phyloP scores from a whole-genome alignment of 2,113 vertebrate species.

The Azemiops feae region DNA sequence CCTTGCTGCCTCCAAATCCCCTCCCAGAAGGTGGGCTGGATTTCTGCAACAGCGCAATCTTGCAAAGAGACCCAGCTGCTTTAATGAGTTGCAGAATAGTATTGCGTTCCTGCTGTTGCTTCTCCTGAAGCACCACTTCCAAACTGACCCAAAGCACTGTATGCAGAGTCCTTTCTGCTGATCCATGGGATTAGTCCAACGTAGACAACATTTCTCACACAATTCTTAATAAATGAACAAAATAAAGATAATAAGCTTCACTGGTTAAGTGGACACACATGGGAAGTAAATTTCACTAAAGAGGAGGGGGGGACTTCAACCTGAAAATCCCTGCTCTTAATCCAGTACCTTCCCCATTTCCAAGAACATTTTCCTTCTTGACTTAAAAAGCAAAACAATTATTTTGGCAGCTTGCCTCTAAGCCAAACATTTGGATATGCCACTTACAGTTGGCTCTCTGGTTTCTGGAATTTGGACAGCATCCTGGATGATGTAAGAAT shows the following conservation, averaged over 20 bases:
- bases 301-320: background rate
- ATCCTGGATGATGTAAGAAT: conserved; percentile 33
- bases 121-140: background rate
- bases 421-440: conserved; percentile 44
- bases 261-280: background rate
- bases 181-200: background rate
- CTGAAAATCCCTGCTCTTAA: background rate
- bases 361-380: conserved; percentile 45
- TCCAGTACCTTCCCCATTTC: conserved; percentile 12
- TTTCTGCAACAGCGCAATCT: background rate
- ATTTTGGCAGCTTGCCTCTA: conserved; percentile 51
- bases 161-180: background rate
- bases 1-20: background rate
- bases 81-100: background rate
- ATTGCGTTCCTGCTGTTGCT: background rate
- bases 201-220: background rate
- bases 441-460: conserved; percentile 31
- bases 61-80: background rate
- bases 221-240: background rate
- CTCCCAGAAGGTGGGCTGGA: background rate
- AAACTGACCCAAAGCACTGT: background rate
- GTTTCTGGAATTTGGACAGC: conserved; percentile 35
- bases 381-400: conserved; percentile 48
- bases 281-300: background rate
- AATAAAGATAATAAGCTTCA: background rate